Evolutionary conservation across 2,888 invertebrate species (phyloP).

Genomic region (Dicyrtoma fusca): DNA sequence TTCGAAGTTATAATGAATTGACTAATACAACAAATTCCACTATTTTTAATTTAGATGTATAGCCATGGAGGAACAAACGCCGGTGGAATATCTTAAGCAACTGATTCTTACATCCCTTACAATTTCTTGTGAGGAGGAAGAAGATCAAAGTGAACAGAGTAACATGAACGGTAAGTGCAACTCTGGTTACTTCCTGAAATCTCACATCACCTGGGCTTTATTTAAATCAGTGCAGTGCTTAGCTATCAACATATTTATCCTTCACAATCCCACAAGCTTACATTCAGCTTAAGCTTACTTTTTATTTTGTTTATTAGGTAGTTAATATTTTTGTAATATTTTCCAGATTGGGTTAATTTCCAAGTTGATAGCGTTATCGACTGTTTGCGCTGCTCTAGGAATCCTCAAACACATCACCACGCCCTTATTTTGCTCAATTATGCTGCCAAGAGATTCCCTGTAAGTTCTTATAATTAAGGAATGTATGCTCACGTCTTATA

Average conservation of each 20-base stretch:
- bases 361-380: conserved; percentile 81
- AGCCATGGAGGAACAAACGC: conserved; percentile 77
- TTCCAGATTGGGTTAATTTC: conserved; percentile 58
- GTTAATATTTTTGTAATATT: no score
- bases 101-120: conserved; percentile 77
- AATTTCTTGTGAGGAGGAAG: conserved; percentile 67
- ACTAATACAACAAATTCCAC: neutral
- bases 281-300: no score
- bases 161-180: conserved; percentile 59
- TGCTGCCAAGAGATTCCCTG: conserved; percentile 76
- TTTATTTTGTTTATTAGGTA: conserved; percentile 1
- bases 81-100: conserved; percentile 87
- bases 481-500: neutral
- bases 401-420: conserved; percentile 94
- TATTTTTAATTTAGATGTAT: conserved; percentile 64
- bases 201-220: no score
- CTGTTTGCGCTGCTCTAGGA: conserved; percentile 85
- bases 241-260: no score
- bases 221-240: no score
- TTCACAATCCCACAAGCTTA: no score
- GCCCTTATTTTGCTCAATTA: conserved; percentile 81
- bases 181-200: no score
- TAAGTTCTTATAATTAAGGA: conserved; percentile 57
- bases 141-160: conserved; percentile 61
- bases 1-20: no score